Conservation (phyloP, 1,140 invertebrate genomes). For the Neodiprion virginianus region DNA sequence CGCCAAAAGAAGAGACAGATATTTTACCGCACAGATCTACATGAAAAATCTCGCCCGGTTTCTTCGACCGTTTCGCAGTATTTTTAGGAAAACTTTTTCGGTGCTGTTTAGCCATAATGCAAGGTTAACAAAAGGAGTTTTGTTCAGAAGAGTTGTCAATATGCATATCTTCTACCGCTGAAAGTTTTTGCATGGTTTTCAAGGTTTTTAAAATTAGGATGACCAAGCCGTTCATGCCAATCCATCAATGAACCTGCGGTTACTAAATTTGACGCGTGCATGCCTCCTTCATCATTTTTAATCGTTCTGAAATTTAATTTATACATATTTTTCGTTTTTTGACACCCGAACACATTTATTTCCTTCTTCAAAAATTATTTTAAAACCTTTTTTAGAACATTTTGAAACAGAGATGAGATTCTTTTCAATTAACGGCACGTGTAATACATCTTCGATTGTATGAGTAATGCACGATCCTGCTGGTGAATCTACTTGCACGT, state of each 20-base stretch:
- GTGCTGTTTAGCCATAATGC: conserved; percentile 40
- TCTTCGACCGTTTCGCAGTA: conserved; percentile 18
- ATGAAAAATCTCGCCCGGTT: conserved; percentile 20
- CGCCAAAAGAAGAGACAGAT: conserved; percentile 12
- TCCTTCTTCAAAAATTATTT: neutral
- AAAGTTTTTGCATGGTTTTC: neutral
- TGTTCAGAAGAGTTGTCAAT: neutral
- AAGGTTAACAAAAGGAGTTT: conserved; percentile 31
- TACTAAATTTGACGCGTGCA: neutral
- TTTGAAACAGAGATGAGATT: neutral
- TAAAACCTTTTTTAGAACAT: neutral
- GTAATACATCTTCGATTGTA: neutral
- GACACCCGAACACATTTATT: conserved; percentile 17
- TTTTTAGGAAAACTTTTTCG: conserved; percentile 35
- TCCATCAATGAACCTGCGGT: neutral
- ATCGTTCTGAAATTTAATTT: neutral
- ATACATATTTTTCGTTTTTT: conserved; percentile 13
- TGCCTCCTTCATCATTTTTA: neutral
- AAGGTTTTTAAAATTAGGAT: conserved; percentile 10
- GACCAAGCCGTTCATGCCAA: conserved; percentile 6
- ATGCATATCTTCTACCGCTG: conserved; percentile 8
- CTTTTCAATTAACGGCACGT: neutral
- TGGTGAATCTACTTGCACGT: neutral
- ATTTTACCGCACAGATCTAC: conserved; percentile 31
- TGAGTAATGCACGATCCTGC: neutral